phyloP scores from a whole-genome alignment of 2,113 vertebrate genomes.

The Uropsilus gracilis region DNA sequence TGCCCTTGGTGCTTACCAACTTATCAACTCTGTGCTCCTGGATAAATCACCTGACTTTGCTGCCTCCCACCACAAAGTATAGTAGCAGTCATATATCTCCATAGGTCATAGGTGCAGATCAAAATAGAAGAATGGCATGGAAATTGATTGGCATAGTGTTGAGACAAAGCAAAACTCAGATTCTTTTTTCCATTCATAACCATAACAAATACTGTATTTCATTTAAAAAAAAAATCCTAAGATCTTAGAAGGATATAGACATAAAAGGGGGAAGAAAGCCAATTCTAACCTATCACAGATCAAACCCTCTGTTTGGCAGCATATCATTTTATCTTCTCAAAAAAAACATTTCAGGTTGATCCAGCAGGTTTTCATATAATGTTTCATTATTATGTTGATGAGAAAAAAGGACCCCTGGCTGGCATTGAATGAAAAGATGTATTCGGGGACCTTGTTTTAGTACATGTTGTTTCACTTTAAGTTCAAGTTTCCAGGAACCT shows the following conservation, averaged over 20 bases:
- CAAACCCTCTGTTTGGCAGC: rapidly evolving
- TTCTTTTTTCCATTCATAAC: neutral
- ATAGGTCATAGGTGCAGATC: neutral
- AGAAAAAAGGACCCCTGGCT: neutral
- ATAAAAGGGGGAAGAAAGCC: neutral
- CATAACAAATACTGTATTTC: neutral
- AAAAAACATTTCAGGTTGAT: neutral
- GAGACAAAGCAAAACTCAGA: neutral
- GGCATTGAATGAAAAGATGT: neutral
- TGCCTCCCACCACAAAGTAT: neutral
- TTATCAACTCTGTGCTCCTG: neutral
- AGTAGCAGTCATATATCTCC: neutral
- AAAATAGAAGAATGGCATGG: neutral
- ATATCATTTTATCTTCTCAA: neutral
- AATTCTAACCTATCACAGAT: neutral
- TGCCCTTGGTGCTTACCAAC: neutral
- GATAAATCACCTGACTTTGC: neutral
- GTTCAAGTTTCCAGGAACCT: neutral
- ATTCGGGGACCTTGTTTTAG: neutral
- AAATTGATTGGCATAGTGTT: neutral
- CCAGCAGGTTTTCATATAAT: neutral
- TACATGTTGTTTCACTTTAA: neutral
- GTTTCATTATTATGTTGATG: neutral
- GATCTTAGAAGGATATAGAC: neutral
- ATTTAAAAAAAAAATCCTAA: neutral